Conservation (phyloP, 2,888 invertebrate species). For the Tetranychus piercei region DNA sequence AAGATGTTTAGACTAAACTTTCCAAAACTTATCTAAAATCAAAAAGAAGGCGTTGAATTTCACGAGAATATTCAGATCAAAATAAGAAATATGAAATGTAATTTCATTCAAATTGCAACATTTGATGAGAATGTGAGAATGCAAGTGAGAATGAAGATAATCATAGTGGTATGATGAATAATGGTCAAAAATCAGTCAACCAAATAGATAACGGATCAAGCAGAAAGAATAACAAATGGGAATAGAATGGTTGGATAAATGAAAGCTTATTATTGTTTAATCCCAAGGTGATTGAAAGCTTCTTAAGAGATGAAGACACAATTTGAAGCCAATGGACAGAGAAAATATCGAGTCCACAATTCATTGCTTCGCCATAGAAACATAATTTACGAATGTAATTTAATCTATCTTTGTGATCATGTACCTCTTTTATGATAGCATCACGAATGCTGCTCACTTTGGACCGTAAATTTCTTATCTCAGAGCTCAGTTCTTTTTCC, state of each 20-base stretch:
- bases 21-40: constrained; percentile 17
- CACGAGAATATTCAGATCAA: constrained; percentile 2
- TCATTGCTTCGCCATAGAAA: too few relatives aligned
- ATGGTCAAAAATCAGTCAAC: background rate
- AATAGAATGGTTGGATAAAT: background rate
- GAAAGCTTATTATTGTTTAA: background rate
- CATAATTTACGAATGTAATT: too few relatives aligned
- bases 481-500: constrained; percentile 22
- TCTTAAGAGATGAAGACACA: background rate
- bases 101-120: background rate
- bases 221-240: background rate
- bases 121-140: too few relatives aligned
- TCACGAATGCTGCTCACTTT: constrained; percentile 62
- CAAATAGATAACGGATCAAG: background rate
- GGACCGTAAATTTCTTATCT: constrained; percentile 36
- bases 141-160: too few relatives aligned
- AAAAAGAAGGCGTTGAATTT: background rate
- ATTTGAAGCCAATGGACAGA: too few relatives aligned
- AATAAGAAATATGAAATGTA: background rate
- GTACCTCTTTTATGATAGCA: constrained; percentile 54
- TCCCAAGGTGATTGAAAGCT: background rate
- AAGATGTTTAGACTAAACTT: background rate
- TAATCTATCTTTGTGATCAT: too few relatives aligned
- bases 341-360: too few relatives aligned
- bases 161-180: too few relatives aligned